Percentiles rank a stretch among this genome's conserved stretches.
Conservation (phyloP, 2,113 vertebrate species). For the Thalassoma bifasciatum region DNA sequence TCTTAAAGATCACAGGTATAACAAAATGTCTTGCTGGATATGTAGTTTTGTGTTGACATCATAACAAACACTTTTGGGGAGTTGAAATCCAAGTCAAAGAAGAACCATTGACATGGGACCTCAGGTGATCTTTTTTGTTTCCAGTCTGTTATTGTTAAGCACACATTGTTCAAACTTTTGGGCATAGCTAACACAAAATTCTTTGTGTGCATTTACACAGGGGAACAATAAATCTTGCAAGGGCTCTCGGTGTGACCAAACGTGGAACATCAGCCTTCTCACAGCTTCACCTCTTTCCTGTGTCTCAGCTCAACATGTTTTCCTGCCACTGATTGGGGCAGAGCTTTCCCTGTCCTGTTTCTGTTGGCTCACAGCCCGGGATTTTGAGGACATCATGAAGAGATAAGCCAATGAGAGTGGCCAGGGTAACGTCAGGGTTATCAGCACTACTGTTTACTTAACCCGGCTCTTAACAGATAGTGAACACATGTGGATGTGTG, state of each 20-base stretch:
- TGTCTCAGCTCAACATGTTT: conserved; percentile 60
- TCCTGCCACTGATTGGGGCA: conserved; percentile 51
- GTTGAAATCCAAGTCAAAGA: too few relatives aligned
- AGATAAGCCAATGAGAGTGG: conserved; percentile 66
- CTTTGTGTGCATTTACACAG: conserved; percentile 2
- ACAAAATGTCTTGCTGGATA: too few relatives aligned
- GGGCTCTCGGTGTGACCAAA: conserved; percentile 21
- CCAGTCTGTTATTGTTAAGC: too few relatives aligned
- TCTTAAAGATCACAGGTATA: too few relatives aligned
- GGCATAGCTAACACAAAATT: background rate
- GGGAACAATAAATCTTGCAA: background rate
- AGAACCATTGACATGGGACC: too few relatives aligned
- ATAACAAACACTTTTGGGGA: too few relatives aligned
- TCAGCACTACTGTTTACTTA: conserved; percentile 68
- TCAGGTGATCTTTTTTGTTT: too few relatives aligned
- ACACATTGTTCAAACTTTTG: background rate
- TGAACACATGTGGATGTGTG: conserved; percentile 32
- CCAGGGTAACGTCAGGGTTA: conserved; percentile 60
- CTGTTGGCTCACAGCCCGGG: conserved; percentile 65
- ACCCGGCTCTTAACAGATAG: conserved; percentile 54
- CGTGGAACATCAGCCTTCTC: conserved; percentile 25
- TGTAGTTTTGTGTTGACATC: too few relatives aligned
- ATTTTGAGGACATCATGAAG: conserved; percentile 51
- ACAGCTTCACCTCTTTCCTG: conserved; percentile 25
- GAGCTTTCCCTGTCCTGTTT: conserved; percentile 65